phyloP scores from a whole-genome alignment of 2,113 vertebrate genomes.

The Chloroceryle aenea region DNA sequence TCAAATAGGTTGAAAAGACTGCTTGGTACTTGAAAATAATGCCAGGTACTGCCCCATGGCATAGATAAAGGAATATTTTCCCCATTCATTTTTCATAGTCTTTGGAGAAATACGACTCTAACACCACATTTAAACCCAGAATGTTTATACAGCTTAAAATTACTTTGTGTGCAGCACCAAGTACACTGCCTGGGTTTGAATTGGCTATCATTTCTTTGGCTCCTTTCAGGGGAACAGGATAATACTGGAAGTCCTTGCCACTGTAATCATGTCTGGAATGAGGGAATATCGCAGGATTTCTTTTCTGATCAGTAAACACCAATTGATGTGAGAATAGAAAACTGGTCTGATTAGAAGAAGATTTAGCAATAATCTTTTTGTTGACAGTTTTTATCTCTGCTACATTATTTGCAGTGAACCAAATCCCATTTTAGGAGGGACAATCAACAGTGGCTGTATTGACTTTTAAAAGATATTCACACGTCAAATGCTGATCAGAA shows the following conservation, averaged over 20 bases:
- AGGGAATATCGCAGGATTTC: background rate
- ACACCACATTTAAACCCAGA: background rate
- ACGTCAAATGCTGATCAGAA: background rate
- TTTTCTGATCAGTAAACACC: slow-evolving; percentile 1
- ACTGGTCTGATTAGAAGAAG: background rate
- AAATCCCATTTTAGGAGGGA: background rate
- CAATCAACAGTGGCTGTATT: background rate
- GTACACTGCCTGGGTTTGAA: background rate
- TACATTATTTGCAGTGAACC: slow-evolving; percentile 18
- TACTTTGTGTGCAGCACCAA: background rate
- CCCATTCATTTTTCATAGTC: background rate
- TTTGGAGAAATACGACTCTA: background rate
- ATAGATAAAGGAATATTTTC: background rate
- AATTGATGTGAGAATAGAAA: background rate
- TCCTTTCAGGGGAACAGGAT: background rate
- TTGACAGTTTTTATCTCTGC: slow-evolving; percentile 11
- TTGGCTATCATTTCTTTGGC: background rate
- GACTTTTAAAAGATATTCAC: background rate
- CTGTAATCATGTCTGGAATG: background rate
- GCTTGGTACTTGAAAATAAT: background rate
- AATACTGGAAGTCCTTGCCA: background rate
- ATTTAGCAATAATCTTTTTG: slow-evolving; percentile 2
- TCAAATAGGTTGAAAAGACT: background rate
- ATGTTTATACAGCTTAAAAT: background rate
- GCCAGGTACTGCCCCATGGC: background rate